Conservation (phyloP, 2,888 invertebrate species). For the Leucoptera coffeella region DNA sequence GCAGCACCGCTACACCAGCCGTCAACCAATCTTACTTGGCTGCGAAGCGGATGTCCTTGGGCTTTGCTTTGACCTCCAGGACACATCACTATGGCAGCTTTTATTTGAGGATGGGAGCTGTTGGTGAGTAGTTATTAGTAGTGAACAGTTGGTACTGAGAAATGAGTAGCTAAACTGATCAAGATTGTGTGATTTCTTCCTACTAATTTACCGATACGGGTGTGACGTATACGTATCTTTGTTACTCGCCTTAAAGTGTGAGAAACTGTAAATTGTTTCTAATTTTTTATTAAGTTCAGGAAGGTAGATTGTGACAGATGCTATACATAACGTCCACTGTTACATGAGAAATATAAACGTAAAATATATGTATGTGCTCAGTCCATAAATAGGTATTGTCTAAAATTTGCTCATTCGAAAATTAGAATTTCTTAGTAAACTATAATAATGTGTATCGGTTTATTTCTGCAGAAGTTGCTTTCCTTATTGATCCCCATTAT, state of each 20-base stretch:
- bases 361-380: no score
- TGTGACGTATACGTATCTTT: neutral
- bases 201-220: neutral
- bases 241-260: no score
- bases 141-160: slow-evolving; percentile 4
- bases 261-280: no score
- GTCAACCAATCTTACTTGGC: slow-evolving; percentile 25
- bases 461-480: no score
- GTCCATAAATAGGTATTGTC: no score
- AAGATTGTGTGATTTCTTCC: neutral
- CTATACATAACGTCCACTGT: neutral
- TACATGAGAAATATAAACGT: no score
- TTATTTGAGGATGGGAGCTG: slow-evolving; percentile 88
- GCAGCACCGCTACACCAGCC: slow-evolving; percentile 42
- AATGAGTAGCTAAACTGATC: neutral
- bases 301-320: neutral
- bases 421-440: no score
- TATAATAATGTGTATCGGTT: no score
- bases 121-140: slow-evolving; percentile 55
- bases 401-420: no score
- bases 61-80: slow-evolving; percentile 41
- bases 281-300: no score
- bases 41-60: slow-evolving; percentile 42
- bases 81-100: slow-evolving; percentile 87
- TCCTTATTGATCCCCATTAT: no score